Evolutionary conservation across 2,888 invertebrate genomes (phyloP).

Genomic region (Orgyia antiqua): DNA sequence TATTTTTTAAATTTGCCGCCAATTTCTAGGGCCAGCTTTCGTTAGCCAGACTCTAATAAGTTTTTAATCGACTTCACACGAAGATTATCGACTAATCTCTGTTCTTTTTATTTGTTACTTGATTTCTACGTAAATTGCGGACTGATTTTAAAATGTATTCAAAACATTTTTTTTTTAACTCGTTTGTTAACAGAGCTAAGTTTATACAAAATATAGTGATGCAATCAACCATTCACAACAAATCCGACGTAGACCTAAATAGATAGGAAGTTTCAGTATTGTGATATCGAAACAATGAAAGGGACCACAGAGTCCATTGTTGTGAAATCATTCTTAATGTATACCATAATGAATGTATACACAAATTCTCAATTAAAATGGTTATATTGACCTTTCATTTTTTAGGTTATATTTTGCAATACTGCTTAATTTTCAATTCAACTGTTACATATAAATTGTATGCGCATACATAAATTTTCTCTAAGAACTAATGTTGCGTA

Average conservation of each 20-base stretch:
- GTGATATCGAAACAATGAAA: slow-evolving; percentile 30
- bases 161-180: too few species aligned
- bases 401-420: neutral
- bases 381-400: neutral
- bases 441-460: neutral
- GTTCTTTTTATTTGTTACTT: too few species aligned
- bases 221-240: too few species aligned
- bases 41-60: too few species aligned
- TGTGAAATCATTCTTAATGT: slow-evolving; percentile 14
- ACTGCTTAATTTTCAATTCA: neutral
- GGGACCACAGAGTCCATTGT: slow-evolving; percentile 11
- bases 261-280: slow-evolving; percentile 32
- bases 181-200: too few species aligned
- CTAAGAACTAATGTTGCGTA: neutral
- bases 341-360: slow-evolving; percentile 14
- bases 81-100: too few species aligned
- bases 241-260: neutral
- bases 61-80: too few species aligned
- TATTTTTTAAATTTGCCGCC: too few species aligned
- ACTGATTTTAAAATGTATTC: too few species aligned
- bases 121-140: too few species aligned
- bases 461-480: neutral
- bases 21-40: too few species aligned
- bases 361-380: slow-evolving; percentile 12
- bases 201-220: too few species aligned